A percentile compares a stretch with the other conserved stretches of the same genome.
Conservation (phyloP, 1,140 invertebrate genomes). For the Drosophila hydei region DNA sequence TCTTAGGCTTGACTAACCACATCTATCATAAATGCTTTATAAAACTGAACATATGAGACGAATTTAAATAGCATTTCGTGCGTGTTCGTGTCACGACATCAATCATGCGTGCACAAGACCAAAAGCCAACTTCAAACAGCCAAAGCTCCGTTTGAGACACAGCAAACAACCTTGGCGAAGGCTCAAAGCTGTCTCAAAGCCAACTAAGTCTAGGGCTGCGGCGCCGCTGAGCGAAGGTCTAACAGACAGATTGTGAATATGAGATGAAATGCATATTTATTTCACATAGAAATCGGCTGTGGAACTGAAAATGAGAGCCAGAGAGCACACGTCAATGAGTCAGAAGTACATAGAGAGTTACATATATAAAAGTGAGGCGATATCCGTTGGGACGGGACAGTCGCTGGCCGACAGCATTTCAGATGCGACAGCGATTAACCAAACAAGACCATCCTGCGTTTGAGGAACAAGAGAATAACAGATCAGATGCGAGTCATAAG, state of each 20-base stretch:
- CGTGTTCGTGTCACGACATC: not conserved
- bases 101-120: not conserved
- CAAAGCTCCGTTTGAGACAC: not conserved
- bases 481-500: not conserved
- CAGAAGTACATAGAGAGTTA: not conserved
- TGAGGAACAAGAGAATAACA: not conserved
- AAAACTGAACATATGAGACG: too few relatives aligned
- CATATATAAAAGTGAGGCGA: slow-evolving; percentile 33
- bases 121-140: slow-evolving; percentile 3
- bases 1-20: too few relatives aligned
- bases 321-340: not conserved
- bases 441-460: slow-evolving; percentile 25
- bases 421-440: slow-evolving; percentile 49
- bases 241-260: slow-evolving; percentile 25
- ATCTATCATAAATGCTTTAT: too few relatives aligned
- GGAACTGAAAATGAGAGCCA: not conserved
- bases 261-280: slow-evolving; percentile 67
- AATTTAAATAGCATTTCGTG: too few relatives aligned
- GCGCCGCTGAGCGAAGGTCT: slow-evolving; percentile 28
- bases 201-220: not conserved
- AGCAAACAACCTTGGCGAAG: slow-evolving; percentile 21
- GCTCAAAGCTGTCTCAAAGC: not conserved
- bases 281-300: slow-evolving; percentile 16
- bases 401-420: slow-evolving; percentile 6
- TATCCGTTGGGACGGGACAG: not conserved